Conservation (phyloP, 2,888 invertebrate species). For the Lutraria lutraria region DNA sequence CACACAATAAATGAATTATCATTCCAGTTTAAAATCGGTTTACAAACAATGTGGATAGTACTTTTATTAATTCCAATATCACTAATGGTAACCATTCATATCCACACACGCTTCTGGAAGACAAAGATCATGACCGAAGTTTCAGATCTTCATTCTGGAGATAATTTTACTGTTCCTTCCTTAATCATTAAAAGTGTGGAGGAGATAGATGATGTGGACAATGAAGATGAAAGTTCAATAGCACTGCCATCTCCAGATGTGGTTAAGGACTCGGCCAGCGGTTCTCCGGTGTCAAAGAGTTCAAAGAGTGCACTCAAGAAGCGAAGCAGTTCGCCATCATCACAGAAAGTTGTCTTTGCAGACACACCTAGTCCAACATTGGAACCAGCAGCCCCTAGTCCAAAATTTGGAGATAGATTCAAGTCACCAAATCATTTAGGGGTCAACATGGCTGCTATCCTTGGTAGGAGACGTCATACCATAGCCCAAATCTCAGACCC, state of each 20-base stretch:
- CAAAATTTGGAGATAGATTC: constrained; percentile 61
- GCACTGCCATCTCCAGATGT: constrained; percentile 65
- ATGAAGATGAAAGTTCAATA: constrained; percentile 63
- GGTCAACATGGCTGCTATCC: constrained; percentile 81
- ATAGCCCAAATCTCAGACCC: constrained; percentile 82
- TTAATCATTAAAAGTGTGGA: constrained; percentile 74
- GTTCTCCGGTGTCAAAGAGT: constrained; percentile 57
- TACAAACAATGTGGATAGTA: constrained; percentile 70
- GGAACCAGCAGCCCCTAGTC: constrained; percentile 43
- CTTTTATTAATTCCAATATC: constrained; percentile 59
- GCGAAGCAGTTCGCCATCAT: constrained; percentile 65
- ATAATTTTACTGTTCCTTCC: constrained; percentile 74
- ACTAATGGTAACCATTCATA: constrained; percentile 59
- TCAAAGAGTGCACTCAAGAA: constrained; percentile 68
- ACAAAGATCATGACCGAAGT: constrained; percentile 60
- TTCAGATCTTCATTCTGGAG: constrained; percentile 70
- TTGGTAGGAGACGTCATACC: constrained; percentile 81
- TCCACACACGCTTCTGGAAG: constrained; percentile 56
- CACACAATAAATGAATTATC: constrained; percentile 70
- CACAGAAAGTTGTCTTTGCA: constrained; percentile 68
- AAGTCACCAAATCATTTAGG: constrained; percentile 74
- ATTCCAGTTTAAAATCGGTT: constrained; percentile 72
- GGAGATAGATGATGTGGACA: constrained; percentile 68
- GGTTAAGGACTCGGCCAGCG: constrained; percentile 54
- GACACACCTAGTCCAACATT: constrained; percentile 63